Percentiles rank a stretch among this genome's conserved stretches.
Evolutionary conservation across 2,113 vertebrate species (phyloP).

Genomic region (Eubucco bourcierii): DNA sequence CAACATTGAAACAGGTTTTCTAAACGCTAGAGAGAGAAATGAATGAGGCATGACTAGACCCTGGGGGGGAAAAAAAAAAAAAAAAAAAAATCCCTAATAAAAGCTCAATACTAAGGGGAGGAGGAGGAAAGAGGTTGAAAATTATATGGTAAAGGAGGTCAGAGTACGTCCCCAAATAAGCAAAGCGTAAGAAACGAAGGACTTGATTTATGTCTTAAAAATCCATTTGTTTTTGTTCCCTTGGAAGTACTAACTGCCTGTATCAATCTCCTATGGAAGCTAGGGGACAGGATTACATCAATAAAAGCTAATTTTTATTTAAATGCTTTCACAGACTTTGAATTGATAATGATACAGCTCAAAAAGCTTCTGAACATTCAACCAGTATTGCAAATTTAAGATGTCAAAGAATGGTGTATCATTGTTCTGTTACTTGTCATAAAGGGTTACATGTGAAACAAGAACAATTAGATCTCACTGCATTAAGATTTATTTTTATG

Average conservation of each 20-base stretch:
- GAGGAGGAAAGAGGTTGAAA: background rate
- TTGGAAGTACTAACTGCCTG: too few relatives aligned
- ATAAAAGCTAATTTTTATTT: conserved; percentile 39
- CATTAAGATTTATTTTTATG: conserved; percentile 7
- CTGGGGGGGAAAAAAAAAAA: background rate
- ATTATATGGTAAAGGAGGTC: background rate
- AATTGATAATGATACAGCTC: conserved; percentile 19
- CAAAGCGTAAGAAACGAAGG: background rate
- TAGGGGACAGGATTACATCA: conserved; percentile 29
- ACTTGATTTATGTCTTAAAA: conserved; percentile 5
- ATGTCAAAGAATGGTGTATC: conserved; percentile 26
- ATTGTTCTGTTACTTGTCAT: conserved; percentile 28
- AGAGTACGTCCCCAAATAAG: background rate
- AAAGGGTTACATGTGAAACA: conserved; percentile 22
- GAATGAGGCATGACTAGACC: conserved; percentile 5
- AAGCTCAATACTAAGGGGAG: background rate
- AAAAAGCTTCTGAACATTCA: conserved; percentile 50
- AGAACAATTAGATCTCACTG: conserved; percentile 9
- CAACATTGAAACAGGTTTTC: conserved; percentile 5
- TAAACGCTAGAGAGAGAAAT: background rate
- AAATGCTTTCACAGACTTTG: conserved; percentile 37
- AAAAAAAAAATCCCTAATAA: background rate
- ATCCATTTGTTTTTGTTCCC: conserved; percentile 11
- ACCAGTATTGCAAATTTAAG: conserved; percentile 22
- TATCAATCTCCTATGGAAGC: conserved; percentile 35